Evolutionary conservation across 2,113 vertebrate species (phyloP).

Genomic region (Hepsetus odoe): DNA sequence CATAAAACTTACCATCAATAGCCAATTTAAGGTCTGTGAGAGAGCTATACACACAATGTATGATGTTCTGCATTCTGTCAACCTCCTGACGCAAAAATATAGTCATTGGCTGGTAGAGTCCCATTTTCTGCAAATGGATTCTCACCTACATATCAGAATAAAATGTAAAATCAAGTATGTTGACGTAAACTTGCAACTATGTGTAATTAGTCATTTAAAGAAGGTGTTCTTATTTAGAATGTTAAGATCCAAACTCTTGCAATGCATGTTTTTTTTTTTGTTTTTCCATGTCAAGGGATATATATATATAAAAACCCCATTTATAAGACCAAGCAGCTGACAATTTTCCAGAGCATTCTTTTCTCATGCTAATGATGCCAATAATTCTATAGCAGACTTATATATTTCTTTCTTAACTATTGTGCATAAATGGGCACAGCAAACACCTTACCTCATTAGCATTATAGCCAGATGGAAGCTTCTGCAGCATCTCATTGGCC

Average conservation of each 20-base stretch:
- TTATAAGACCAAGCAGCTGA: too few species aligned
- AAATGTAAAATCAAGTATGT: neutral
- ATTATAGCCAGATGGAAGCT: slow-evolving; percentile 81
- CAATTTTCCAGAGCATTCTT: too few species aligned
- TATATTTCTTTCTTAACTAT: neutral
- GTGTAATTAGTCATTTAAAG: neutral
- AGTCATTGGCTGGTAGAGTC: slow-evolving; percentile 79
- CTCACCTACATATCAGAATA: slow-evolving; percentile 70
- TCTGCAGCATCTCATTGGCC: slow-evolving; percentile 84
- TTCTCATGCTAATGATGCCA: too few species aligned
- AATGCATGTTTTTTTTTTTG: too few species aligned
- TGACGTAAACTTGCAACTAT: too few species aligned
- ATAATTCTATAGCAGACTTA: too few species aligned
- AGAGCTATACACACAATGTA: slow-evolving; percentile 75
- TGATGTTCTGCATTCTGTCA: slow-evolving; percentile 81
- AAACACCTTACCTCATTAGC: slow-evolving; percentile 74
- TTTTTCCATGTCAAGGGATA: too few species aligned
- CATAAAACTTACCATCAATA: slow-evolving; percentile 76
- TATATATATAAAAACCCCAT: too few species aligned
- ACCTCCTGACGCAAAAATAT: slow-evolving; percentile 85
- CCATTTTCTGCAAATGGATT: slow-evolving; percentile 80
- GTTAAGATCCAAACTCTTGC: too few species aligned
- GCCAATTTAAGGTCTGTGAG: slow-evolving; percentile 81
- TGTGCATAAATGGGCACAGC: neutral
- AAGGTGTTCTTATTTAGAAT: too few species aligned